Conservation (phyloP, 1,140 invertebrate species). For the Schlechtendalia chinensis region DNA sequence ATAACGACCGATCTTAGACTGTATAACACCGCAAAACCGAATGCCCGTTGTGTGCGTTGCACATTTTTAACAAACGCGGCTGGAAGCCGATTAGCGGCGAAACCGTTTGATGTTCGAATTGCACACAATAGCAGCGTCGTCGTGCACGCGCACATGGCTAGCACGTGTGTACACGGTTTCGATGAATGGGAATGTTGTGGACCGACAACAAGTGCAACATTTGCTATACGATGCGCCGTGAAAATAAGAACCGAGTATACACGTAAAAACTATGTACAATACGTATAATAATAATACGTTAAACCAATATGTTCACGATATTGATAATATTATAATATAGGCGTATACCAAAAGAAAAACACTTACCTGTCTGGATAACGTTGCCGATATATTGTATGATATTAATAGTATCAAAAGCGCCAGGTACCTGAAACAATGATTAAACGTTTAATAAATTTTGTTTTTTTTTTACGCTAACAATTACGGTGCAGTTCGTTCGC, state of each 20-base stretch:
- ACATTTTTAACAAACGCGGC: slow-evolving; percentile 38
- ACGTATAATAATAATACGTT: background rate
- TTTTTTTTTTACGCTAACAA: too few species aligned
- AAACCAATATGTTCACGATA: background rate
- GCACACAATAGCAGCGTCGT: background rate
- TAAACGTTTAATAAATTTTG: background rate
- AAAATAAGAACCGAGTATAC: background rate
- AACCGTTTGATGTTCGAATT: slow-evolving; percentile 27
- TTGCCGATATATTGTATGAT: background rate
- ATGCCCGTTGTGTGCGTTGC: background rate
- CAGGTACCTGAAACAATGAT: slow-evolving; percentile 8
- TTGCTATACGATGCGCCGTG: background rate
- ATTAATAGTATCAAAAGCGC: slow-evolving; percentile 38
- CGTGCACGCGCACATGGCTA: slow-evolving; percentile 28
- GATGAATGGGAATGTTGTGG: slow-evolving; percentile 12
- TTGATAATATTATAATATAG: too few species aligned
- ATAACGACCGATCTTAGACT: background rate
- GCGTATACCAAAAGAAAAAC: background rate
- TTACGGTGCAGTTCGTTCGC: too few species aligned
- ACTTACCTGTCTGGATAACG: slow-evolving; percentile 4
- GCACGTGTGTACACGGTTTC: slow-evolving; percentile 43
- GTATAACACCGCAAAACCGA: background rate
- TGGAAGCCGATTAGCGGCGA: slow-evolving; percentile 36
- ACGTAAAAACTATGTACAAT: background rate
- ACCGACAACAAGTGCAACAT: slow-evolving; percentile 29